Percentiles rank a stretch among this genome's conserved stretches.
Conservation (phyloP, 2,113 vertebrate species). For the Cepphus grylle region DNA sequence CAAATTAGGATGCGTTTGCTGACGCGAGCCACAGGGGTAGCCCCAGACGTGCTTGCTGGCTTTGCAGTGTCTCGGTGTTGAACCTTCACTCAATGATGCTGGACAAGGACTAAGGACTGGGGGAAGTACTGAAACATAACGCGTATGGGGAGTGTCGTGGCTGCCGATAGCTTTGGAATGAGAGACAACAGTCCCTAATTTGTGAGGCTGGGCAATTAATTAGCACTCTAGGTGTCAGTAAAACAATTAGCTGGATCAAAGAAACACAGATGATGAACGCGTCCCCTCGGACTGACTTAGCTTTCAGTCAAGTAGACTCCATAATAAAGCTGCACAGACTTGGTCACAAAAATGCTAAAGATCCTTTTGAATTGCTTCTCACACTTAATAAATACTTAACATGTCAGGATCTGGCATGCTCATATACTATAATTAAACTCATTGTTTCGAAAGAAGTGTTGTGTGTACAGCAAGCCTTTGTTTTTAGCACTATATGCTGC, state of each 20-base stretch:
- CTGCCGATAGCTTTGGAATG: background rate
- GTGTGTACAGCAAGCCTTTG: background rate
- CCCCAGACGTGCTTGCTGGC: fast-evolving
- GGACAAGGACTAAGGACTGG: background rate
- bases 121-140: background rate
- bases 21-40: too few species aligned
- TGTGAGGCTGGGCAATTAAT: background rate
- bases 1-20: background rate
- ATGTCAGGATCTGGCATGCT: background rate
- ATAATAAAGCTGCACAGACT: background rate
- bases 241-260: background rate
- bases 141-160: fast-evolving
- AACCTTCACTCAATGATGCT: background rate
- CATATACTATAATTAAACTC: background rate
- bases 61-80: too few species aligned
- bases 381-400: background rate
- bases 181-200: background rate
- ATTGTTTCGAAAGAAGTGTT: background rate
- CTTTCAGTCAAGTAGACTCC: background rate
- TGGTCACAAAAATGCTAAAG: background rate
- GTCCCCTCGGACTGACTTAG: background rate
- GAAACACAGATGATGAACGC: background rate
- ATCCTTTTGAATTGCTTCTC: background rate
- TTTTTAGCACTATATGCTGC: background rate
- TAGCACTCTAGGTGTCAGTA: background rate